These are phyloP conservation scores for Antrozous pallidus DNA, from an alignment of 2,797 vertebrate genomes.

Conservation along the genomic window DNA sequence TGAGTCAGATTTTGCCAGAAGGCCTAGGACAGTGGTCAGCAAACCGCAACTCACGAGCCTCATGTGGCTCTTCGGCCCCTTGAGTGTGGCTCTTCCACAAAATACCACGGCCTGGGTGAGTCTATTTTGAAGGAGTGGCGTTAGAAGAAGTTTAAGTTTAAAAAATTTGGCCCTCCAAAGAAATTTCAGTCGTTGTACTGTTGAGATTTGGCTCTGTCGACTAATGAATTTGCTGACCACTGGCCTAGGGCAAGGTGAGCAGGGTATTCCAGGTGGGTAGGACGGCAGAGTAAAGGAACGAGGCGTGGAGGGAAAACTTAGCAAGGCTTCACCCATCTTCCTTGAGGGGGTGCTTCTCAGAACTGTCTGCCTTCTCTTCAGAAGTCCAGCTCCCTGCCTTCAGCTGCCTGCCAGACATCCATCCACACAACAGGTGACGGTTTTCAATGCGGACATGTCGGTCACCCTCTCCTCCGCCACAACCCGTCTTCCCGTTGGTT, in stretches of 20 bases:
- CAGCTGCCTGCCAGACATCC: background rate
- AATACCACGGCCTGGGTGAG: too few relatives aligned
- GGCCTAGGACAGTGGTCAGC: too few relatives aligned
- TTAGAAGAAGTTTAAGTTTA: too few relatives aligned
- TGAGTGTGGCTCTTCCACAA: too few relatives aligned
- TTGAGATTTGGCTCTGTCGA: too few relatives aligned
- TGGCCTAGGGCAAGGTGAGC: background rate
- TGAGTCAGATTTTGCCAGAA: background rate
- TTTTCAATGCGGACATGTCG: background rate
- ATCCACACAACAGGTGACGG: background rate
- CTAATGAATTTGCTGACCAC: too few relatives aligned
- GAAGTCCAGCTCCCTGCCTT: background rate
- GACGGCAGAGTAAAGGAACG: background rate
- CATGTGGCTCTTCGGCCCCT: too few relatives aligned
- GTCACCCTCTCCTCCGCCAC: background rate
- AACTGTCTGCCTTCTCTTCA: background rate
- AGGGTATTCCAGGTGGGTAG: background rate
- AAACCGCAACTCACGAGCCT: too few relatives aligned
- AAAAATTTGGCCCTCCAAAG: too few relatives aligned
- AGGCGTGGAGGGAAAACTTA: background rate
- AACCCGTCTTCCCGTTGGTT: background rate
- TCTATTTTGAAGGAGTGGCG: too few relatives aligned
- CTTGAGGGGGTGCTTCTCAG: background rate
- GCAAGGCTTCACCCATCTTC: background rate
- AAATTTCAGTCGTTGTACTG: too few relatives aligned